Conservation (phyloP, 2,888 invertebrate genomes). For the Beris chalybata region DNA sequence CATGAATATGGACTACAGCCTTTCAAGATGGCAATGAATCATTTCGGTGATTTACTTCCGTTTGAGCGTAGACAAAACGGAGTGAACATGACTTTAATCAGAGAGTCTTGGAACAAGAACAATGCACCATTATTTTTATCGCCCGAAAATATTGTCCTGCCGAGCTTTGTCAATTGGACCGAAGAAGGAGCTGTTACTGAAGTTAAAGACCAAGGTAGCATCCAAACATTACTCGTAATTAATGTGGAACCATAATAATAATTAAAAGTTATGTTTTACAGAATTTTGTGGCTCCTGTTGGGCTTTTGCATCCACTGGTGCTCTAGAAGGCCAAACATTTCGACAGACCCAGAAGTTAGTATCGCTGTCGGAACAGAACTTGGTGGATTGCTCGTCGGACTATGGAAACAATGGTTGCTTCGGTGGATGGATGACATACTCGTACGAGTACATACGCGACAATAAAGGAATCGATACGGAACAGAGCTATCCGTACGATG, state of each 20-base stretch:
- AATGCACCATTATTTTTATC: slow-evolving; percentile 4
- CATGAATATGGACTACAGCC: not conserved
- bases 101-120: not conserved
- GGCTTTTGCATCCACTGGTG: slow-evolving; percentile 38
- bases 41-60: slow-evolving; percentile 1
- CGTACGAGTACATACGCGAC: slow-evolving; percentile 74
- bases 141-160: slow-evolving; percentile 17
- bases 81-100: slow-evolving; percentile 3
- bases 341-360: slow-evolving; percentile 18
- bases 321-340: slow-evolving; percentile 35
- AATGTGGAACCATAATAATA: not conserved
- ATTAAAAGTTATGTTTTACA: not conserved
- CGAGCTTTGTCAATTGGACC: slow-evolving; percentile 24
- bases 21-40: slow-evolving; percentile 12
- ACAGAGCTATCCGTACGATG: slow-evolving; percentile 74
- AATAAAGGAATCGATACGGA: slow-evolving; percentile 84
- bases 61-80: not conserved
- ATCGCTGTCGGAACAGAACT: slow-evolving; percentile 73
- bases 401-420: slow-evolving; percentile 84
- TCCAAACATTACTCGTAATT: not conserved
- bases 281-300: slow-evolving; percentile 35
- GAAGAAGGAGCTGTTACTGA: slow-evolving; percentile 22
- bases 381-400: slow-evolving; percentile 75
- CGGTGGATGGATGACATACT: slow-evolving; percentile 74
- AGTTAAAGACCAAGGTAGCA: slow-evolving; percentile 34